Evolutionary conservation across 2,797 vertebrate species (phyloP), one percentile per base, ranked within the genome.

Genomic region (Dermochelys coriacea): DNA sequence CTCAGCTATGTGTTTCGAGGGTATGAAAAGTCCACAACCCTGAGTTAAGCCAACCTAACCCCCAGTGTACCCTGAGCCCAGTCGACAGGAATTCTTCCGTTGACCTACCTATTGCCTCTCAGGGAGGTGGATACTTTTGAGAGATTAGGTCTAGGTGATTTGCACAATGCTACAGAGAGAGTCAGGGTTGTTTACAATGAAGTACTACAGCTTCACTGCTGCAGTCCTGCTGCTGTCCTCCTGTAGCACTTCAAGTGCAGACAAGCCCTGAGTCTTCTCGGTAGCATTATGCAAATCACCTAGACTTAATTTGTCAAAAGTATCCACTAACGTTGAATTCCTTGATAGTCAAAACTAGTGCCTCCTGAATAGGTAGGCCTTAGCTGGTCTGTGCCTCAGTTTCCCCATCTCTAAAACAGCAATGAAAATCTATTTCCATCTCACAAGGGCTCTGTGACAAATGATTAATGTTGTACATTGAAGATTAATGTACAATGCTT

Each of bases 401-500:
- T 86, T 91, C 84, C 74, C 45, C 74, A 71, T 18, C 27, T 77
- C 15, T 77, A 77, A 77, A 49, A 77, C 74, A 18, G 15, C 25
- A 27, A 9, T 77, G 15, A 49, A 77, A 77, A 49, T 49, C 4
- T 77, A 77, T 77, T 49, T 19, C 31, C 29, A 75, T 34, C 90
- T 88, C 79, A 83, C 29, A 80, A 57, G 47, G 21, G 0, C 12
- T 45, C 88, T 95, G 87, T 51, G 84, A 88, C 57, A 49, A 29
- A n/a, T 78, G 92, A 4, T 74, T 85, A 83, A 80, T 11, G 74
- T 31, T 27, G 0, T 37, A 23, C 80, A n/a, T 82, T 84, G 25
- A 21, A 93, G 90, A 95, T 15, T 84, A 84, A 95, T 86, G 82
- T 94, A 82, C 8, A 0, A 71, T 68, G 78, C 84, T 89, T 95